Evolutionary conservation across 2,797 vertebrate genomes (phyloP).

Genomic region (Crocidura indochinensis): DNA sequence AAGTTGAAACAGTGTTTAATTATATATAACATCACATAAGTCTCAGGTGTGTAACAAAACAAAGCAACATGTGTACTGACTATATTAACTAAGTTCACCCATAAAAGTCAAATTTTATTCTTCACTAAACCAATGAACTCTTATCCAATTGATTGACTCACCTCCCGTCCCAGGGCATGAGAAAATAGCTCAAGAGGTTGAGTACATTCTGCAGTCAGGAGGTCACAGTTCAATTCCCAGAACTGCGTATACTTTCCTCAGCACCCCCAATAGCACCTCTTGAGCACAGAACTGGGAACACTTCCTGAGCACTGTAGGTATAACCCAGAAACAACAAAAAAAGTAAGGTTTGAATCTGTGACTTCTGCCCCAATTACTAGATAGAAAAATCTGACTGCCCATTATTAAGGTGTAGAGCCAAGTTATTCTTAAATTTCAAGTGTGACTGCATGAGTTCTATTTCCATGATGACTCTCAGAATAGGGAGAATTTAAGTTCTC

Average conservation of each 20-base stretch:
- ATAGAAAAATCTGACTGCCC: not conserved
- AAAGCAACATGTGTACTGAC: not conserved
- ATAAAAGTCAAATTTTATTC: not conserved
- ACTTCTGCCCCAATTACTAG: not conserved
- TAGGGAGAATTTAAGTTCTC: slow-evolving; percentile 28
- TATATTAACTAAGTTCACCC: not conserved
- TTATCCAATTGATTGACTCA: not conserved
- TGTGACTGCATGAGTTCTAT: slow-evolving; percentile 17
- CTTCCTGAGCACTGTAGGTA: no score
- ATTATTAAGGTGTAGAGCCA: not conserved
- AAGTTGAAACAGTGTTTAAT: not conserved
- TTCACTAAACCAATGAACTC: not conserved
- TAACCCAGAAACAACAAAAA: no score
- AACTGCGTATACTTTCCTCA: no score
- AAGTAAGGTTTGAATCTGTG: not conserved
- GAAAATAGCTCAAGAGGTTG: not conserved
- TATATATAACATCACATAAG: not conserved
- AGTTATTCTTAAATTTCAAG: slow-evolving; percentile 59
- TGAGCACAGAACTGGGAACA: no score
- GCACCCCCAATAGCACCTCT: no score
- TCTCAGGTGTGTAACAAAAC: not conserved
- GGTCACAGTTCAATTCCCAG: no score
- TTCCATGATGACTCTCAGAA: slow-evolving; percentile 1
- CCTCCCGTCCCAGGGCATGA: not conserved
- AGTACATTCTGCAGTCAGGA: not conserved